Base-by-base conservation (phyloP, 1,140 invertebrate species). In the Scaptomyza montana region DNA sequence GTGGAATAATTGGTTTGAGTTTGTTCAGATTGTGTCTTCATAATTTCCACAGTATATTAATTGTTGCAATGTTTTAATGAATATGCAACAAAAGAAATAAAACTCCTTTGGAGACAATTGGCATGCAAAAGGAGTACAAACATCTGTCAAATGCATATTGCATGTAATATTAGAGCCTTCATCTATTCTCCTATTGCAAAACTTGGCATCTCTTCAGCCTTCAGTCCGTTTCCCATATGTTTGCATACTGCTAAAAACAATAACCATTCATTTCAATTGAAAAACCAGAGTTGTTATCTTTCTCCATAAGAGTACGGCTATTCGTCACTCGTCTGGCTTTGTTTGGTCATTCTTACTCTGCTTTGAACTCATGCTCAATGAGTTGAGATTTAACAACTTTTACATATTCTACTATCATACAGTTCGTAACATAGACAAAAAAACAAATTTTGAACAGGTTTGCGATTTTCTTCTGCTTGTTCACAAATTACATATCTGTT, bases 201-300 rank as follows among this genome's bases (percentile, higher is more conserved):
- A 47, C 49, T 60, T n/a, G n/a, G n/a, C n/a, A n/a, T n/a, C n/a
- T n/a, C n/a, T n/a, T n/a, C n/a, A 69, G 57, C 73, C 80, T 68
- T 74, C 56, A 30, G 66, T 80, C 73, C 80, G 73, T 70, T 85
- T 74, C 68, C 73, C 73, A 56, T 64, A 79, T 78, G 80, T 73
- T 84, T 76, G 60, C 81, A 56, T 36, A 78, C 60, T 66, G 72
- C 62, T 75, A 65, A 36, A 76, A 77, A 72, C 78, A 72, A 76
- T 77, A 51, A 75, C 68, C 80, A 82, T 84, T 75, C 50, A 72
- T 82, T 64, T 41, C 46, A 59, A 59, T 70, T 60, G 50, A 36
- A 41, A 28, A 50, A 53, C 30, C 28, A 54, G 43, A 46, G 59
- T 55, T 74, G 68, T 68, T 57, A 50, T 49, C 59, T 49, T 46